Evolutionary conservation across 2,797 vertebrate species (phyloP).

Genomic region (Lacerta agilis): DNA sequence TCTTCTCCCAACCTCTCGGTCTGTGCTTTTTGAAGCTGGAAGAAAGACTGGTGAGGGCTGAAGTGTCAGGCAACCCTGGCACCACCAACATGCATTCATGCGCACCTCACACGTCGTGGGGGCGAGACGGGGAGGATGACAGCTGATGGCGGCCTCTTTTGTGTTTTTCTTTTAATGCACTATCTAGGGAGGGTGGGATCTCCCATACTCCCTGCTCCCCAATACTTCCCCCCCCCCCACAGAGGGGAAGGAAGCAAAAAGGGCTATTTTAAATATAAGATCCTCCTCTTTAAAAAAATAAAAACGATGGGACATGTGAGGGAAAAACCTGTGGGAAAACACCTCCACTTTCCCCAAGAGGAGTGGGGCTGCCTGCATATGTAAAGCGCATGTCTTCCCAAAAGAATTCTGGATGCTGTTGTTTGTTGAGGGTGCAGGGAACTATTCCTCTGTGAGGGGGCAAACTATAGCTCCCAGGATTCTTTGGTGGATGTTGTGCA

Average conservation of each 20-base stretch:
- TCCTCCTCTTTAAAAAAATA: not conserved
- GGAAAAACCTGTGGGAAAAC: not conserved
- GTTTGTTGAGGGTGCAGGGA: too few relatives aligned
- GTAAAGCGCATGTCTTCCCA: too few relatives aligned
- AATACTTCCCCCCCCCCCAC: too few relatives aligned
- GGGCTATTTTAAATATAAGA: not conserved
- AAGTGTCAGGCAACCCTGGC: not conserved
- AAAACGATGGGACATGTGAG: not conserved
- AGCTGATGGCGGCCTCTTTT: not conserved
- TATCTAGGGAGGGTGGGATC: not conserved
- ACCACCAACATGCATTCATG: too few relatives aligned
- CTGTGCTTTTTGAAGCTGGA: not conserved
- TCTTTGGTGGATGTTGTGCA: too few relatives aligned
- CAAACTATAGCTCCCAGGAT: too few relatives aligned
- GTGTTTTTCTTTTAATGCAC: not conserved
- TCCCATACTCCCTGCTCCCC: too few relatives aligned
- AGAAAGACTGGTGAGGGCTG: not conserved
- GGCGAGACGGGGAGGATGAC: too few relatives aligned
- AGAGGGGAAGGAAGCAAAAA: not conserved
- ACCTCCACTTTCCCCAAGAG: not conserved
- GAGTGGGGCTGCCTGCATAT: too few relatives aligned
- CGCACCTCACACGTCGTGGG: accelerated
- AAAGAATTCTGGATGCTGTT: too few relatives aligned
- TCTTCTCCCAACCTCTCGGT: not conserved
- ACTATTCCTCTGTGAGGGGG: too few relatives aligned